Evolutionary conservation across 2,113 vertebrate genomes (phyloP).

Genomic region (Pleuronectes platessa): DNA sequence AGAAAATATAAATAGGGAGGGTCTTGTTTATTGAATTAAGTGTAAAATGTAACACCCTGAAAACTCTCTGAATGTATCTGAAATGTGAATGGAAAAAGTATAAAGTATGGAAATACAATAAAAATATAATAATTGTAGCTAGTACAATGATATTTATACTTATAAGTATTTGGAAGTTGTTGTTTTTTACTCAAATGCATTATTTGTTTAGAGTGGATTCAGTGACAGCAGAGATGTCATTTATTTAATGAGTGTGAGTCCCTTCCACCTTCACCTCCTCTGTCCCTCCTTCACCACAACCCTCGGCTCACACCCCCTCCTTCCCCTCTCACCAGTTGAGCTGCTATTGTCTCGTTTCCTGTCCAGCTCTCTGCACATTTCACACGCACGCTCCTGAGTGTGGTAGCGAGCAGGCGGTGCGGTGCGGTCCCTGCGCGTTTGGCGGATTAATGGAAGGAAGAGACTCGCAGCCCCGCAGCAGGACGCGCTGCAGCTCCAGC

Average conservation of each 20-base stretch:
- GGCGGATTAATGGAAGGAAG: conserved; percentile 1
- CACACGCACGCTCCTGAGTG: conserved; percentile 4
- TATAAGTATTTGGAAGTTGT: too few relatives aligned
- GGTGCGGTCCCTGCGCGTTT: conserved; percentile 15
- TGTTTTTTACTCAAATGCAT: neutral
- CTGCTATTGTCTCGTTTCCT: conserved; percentile 80
- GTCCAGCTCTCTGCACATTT: neutral
- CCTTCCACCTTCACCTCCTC: neutral
- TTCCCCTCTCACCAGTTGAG: conserved; percentile 40
- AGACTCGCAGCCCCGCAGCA: neutral
- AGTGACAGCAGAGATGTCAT: neutral
- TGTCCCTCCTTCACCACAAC: neutral
- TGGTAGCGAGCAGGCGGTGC: conserved; percentile 16
- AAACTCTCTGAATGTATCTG: too few relatives aligned
- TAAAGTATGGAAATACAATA: too few relatives aligned
- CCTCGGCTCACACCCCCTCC: conserved; percentile 8
- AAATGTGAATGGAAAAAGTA: too few relatives aligned
- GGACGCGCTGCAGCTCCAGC: neutral
- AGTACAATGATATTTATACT: too few relatives aligned
- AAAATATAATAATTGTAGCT: too few relatives aligned
- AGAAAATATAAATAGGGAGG: too few relatives aligned
- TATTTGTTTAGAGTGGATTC: neutral
- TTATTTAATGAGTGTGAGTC: neutral
- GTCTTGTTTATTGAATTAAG: too few relatives aligned
- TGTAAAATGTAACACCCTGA: too few relatives aligned